Conservation (phyloP, 2,113 vertebrate species). For the Zosterops hypoxanthus region DNA sequence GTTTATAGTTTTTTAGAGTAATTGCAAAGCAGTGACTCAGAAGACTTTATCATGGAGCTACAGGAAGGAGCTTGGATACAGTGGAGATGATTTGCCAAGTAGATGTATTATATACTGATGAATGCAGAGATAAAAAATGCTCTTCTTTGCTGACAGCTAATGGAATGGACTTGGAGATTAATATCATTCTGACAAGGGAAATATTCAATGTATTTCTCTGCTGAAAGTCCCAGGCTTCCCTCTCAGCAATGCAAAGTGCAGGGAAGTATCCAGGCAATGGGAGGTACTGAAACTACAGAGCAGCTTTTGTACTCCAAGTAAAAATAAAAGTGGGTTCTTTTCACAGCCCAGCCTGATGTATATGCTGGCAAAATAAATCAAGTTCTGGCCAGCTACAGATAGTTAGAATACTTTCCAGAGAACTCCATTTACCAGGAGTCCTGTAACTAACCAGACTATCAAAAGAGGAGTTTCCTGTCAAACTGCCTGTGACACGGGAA, state of each 20-base stretch:
- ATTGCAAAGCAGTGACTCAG: neutral
- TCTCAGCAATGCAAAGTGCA: conserved; percentile 3
- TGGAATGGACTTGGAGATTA: neutral
- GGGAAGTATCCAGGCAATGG: conserved; percentile 18
- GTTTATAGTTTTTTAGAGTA: neutral
- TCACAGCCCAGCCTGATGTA: conserved; percentile 1
- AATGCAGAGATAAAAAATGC: neutral
- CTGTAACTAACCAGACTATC: neutral
- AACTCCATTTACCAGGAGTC: neutral
- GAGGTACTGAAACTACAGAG: conserved; percentile 39
- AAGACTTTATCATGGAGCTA: neutral
- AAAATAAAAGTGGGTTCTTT: conserved; percentile 46
- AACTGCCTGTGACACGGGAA: neutral
- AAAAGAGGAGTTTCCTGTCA: neutral
- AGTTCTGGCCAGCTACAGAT: conserved; percentile 29
- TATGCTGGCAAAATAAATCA: conserved; percentile 54
- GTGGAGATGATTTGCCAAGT: neutral
- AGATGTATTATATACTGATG: neutral
- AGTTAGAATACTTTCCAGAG: conserved; percentile 43
- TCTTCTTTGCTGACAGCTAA: neutral
- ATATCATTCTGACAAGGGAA: neutral
- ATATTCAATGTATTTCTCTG: neutral
- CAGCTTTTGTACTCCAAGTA: conserved; percentile 43
- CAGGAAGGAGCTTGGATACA: neutral
- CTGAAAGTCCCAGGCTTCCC: neutral